Evolutionary conservation across 2,113 vertebrate species (phyloP), one percentile per base, ranked within the genome.

Genomic region (Passer domesticus): DNA sequence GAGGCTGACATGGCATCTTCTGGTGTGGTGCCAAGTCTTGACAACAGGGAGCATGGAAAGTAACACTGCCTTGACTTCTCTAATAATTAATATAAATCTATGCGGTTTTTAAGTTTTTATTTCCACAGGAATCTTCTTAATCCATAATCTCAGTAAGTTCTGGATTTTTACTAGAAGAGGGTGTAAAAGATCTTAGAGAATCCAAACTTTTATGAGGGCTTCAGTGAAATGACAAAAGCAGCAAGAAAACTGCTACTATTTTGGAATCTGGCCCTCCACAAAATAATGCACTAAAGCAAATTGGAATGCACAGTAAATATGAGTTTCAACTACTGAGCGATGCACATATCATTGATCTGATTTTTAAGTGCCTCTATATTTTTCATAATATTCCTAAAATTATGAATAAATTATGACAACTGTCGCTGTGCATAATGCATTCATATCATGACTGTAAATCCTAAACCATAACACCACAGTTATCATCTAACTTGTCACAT

Each of bases 401-500:
- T 46, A 59, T 83, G 60, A 92, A 88, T 89, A 87, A 87, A 91
- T 94, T 41, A 63, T 91, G n/a, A 80, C 90, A 87, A 49, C 78
- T 80, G 10, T 77, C 58, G 63, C 35, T 66, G 30, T 47, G 16
- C 30, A 73, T 93, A 93, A 94, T 90, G 64, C 55, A 64, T 79
- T 89, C 76, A 89, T 39, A 58, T 37, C 3, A 3, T 70, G 62
- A 67, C 44, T 91, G 27, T 83, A 89, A 89, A 76, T 92, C 52
- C 62, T 92, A 69, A 80, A 79, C 60, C 2, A 1, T 89, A 85
- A 43, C 35, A 53, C 56, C 55, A 53, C n/a, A 58, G 83, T 87
- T 84, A 86, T 89, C 37, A 83, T 84, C 70, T 68, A 11, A 76
- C 64, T 78, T 94, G 76, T 70, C 73, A 92, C 62, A 78, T 85